Evolutionary conservation across 35 echinoderm and acorn worm genomes (phyloP), one percentile per base, ranked within the genome.

Genomic region (Stichopus chloronotus): DNA sequence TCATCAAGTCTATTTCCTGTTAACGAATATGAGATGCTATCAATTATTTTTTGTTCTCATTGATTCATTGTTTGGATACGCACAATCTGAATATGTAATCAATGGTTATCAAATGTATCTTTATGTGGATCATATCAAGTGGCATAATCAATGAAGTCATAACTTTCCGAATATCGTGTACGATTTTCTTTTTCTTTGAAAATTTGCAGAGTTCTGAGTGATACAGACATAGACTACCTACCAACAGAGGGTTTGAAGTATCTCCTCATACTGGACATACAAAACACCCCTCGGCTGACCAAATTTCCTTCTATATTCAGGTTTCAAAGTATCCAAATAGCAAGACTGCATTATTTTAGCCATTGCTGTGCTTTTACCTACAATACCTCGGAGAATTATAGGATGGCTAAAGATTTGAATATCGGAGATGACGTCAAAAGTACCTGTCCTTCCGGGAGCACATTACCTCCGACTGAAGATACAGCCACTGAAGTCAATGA

Each of bases 281-380:
- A 88, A n/a, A 76, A 92, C 11, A 99, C 97, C 16, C 71, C 78
- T 11, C 92, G 79, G 1, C 79, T 99, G 5, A 93, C 89, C 21
- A 84, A 94, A 57, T 99, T 99, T 60, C 97, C 97, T 76, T 90
- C 97, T 2, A 86, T 96, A n/a, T 96, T 96, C 25, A 78, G 86
- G 14, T 99, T 99, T 78, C 83, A 96, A 88, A 89, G 90, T 7
- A 93, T 99, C 10, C 60, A 92, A 88, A 76, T 74, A 7, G 95
- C 95, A 16, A 88, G 59, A 53, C 83, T 96, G 8, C 87, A 87
- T 68, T 99, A 96, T 79, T 96, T 96, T 61, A 96, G 95, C 80
- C 97, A 99, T 79, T 99, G 97, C 88, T 99, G 95, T 60, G 97
- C 97, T 1, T 96, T 99, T 86, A 78, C 63, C 53, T 99, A 95